A percentile compares a stretch with the other conserved stretches of the same genome.
Evolutionary conservation across 2,113 vertebrate genomes (phyloP).

Genomic region (Eublepharis macularius): DNA sequence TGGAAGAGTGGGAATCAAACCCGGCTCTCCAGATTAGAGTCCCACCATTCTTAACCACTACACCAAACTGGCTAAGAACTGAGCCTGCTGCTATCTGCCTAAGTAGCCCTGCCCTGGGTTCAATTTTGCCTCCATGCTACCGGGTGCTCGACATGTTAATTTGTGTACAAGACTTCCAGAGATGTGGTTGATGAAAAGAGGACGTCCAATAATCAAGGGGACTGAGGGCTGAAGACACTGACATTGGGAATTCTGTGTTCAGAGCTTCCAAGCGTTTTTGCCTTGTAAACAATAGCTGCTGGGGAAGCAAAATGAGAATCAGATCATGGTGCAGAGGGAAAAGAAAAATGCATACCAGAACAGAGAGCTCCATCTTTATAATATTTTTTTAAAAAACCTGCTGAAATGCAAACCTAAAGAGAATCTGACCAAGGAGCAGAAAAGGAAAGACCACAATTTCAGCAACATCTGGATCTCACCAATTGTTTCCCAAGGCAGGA

Average conservation of each 20-base stretch:
- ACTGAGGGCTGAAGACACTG: too few relatives aligned
- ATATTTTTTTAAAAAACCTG: background rate
- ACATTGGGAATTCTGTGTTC: too few relatives aligned
- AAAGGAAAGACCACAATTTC: background rate
- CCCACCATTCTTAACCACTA: too few relatives aligned
- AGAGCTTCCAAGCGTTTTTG: too few relatives aligned
- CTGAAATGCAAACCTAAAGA: background rate
- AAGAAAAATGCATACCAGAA: too few relatives aligned
- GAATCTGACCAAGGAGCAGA: background rate
- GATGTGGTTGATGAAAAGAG: background rate
- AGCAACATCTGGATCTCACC: background rate
- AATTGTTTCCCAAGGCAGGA: too few relatives aligned
- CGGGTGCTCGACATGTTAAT: background rate
- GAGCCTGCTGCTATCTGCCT: background rate
- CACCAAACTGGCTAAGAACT: background rate
- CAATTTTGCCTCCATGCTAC: background rate
- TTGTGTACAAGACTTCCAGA: background rate
- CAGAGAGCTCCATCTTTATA: too few relatives aligned
- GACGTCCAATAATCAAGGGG: background rate
- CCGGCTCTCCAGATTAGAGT: too few relatives aligned
- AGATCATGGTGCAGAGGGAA: too few relatives aligned
- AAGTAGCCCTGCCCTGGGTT: background rate
- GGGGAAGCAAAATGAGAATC: too few relatives aligned
- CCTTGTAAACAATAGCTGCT: too few relatives aligned
- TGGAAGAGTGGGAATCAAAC: too few relatives aligned